Percentiles rank a stretch among this genome's conserved stretches.
phyloP scores from a whole-genome alignment of 2,113 vertebrate species.

The Piaya cayana region DNA sequence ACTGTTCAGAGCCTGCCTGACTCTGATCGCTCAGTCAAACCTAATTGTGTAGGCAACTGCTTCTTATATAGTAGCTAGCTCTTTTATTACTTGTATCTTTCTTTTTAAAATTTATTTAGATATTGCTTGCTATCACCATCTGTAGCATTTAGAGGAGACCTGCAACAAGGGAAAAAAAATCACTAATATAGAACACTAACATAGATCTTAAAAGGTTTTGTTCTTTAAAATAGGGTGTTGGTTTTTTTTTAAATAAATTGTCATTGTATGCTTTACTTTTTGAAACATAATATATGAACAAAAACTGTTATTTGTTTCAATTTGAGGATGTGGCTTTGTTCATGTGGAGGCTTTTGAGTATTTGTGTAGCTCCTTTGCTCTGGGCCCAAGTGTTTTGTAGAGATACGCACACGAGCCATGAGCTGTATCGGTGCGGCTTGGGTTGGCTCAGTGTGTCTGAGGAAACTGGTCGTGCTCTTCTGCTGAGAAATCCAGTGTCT shows the following conservation, averaged over 20 bases:
- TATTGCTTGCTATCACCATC: neutral
- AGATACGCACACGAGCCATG: neutral
- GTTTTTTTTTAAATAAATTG: neutral
- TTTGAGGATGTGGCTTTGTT: neutral
- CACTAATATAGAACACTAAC: neutral
- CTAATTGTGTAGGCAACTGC: neutral
- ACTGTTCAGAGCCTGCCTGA: neutral
- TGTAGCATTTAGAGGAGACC: neutral
- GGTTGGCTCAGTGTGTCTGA: neutral
- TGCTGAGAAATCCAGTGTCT: neutral
- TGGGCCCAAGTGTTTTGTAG: neutral
- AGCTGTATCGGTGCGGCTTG: neutral
- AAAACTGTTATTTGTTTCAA: neutral
- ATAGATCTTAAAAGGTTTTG: neutral
- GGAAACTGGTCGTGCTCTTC: neutral
- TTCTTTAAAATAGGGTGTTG: too few species aligned
- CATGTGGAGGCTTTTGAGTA: neutral
- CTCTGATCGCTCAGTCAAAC: neutral
- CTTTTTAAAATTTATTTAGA: neutral
- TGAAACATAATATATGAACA: neutral
- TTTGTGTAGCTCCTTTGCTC: neutral
- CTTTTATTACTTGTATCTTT: neutral
- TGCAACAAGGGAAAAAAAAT: neutral
- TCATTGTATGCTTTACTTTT: neutral
- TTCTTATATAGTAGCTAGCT: neutral